Evolutionary conservation across 2,888 invertebrate genomes (phyloP), one percentile per base, ranked within the genome.

Genomic region (Cyclophora albipunctata): DNA sequence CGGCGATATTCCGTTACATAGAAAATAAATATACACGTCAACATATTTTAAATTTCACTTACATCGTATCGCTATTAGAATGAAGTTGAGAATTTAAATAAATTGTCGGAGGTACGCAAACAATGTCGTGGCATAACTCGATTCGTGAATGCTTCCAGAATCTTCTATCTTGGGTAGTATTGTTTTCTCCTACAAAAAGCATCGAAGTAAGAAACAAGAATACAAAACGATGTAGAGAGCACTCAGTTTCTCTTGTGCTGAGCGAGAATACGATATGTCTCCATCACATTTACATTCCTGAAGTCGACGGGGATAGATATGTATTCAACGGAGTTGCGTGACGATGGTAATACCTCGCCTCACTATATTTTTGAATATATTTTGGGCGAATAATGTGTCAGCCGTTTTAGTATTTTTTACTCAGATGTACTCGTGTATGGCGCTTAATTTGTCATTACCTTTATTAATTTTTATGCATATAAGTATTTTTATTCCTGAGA

Each of bases 211-310:
- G 74, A 65, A 75, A 75, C 66, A 62, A 60, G 69, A 73, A 78
- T 75, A 78, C 75, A 69, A 74, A 77, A 75, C 73, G 71, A 71
- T 73, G 73, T 68, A 63, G 66, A 67, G 64, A 75, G 73, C 78
- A 78, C 79, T 78, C 74, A 66, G 76, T 69, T 66, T 65, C 66
- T 68, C 64, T 60, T 61, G 69, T 65, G 73, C 69, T 67, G 72
- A 69, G 71, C 63, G 72, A 73, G 76, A 79, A 79, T 75, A 71
- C 81, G 75, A 82, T 83, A 80, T 75, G 76, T 81, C 81, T 80
- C 82, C 81, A 81, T 85, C 78, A 76, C 78, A 83, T 84, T 85
- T 84, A 84, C 73, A 78, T 81, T 81, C 77, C 69, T 73, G 71
- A 73, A 69, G 69, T 69, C 67, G 69, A 71, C 70, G 71, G 66